Base-by-base conservation (phyloP, 2,113 vertebrate genomes). In the Symphodus melops region DNA sequence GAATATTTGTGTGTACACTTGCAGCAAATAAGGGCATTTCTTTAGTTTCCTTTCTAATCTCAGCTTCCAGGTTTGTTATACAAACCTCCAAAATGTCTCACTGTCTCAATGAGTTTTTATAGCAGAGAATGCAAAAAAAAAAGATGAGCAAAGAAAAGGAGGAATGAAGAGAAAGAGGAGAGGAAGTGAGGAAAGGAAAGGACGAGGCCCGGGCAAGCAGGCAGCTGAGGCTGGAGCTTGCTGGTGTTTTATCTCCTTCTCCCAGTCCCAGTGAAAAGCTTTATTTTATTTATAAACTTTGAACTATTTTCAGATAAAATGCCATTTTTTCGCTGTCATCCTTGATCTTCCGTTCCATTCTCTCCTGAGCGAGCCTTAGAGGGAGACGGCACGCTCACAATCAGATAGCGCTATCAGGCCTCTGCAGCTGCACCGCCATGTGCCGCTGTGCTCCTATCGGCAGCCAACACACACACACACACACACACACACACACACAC, bases 201-300 rank as follows among this genome's bases (percentile, higher is more conserved):
- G 82, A 91, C 84, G 82, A 56, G 83, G 84, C 83, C 82, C 60
- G 68, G 89, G 84, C 79, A 63, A 81, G 83, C 81, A 87, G 87
- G 83, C 84, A 77, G 88, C 85, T 80, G 68, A 69, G 83, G 89
- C 86, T 81, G 77, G 77, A 89, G 88, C 66, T 53, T 88, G 88
- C 91, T 87, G 91, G 73, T 68, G 86, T 93, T 95, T 95, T 95
- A 95, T 95, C 94, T 94, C 91, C 81, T 79, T 91, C 86, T 86
- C 83, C 89, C 94, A 95, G 94, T 94, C 92, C 87, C 87, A 68
- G 85, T 75, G 91, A 92, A 94, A 93, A 93, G 94, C 91, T 94
- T 95, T 94, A 94, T 95, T 95, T 95, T 94, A 94, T 95, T 95
- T 94, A 94, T 93, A 94, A 95, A 95, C 94, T 95, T 95, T 95